Conservation (phyloP, 1,140 invertebrate genomes). For the Watersipora subatra region DNA sequence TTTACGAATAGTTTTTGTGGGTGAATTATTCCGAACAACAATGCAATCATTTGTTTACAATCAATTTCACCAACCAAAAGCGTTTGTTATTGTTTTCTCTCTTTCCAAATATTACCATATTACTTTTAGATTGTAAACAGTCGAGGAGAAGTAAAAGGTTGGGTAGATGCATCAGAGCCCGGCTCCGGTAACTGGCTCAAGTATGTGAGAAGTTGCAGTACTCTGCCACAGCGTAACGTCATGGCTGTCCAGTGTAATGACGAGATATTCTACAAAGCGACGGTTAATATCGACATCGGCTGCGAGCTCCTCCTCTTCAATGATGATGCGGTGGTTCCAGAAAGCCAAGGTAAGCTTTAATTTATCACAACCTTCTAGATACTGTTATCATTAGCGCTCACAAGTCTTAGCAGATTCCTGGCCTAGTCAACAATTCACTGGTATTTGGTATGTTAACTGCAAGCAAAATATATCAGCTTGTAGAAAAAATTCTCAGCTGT, state of each 20-base stretch:
- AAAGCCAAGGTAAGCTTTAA: neutral
- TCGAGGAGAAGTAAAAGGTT: slow-evolving; percentile 54
- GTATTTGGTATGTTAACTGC: too few species aligned
- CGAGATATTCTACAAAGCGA: slow-evolving; percentile 14
- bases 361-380: too few species aligned
- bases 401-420: too few species aligned
- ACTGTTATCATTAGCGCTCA: too few species aligned
- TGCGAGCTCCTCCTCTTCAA: slow-evolving; percentile 45
- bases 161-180: slow-evolving; percentile 62
- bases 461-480: too few species aligned
- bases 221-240: slow-evolving; percentile 40
- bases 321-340: slow-evolving; percentile 49
- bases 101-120: neutral
- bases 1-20: too few species aligned
- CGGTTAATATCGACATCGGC: neutral
- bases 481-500: too few species aligned
- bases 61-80: neutral
- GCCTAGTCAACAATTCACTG: too few species aligned
- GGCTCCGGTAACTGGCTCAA: slow-evolving; percentile 60
- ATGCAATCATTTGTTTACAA: neutral
- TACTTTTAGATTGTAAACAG: slow-evolving; percentile 51
- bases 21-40: too few species aligned
- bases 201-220: slow-evolving; percentile 47
- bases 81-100: neutral
- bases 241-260: slow-evolving; percentile 52